Evolutionary conservation across 2,113 vertebrate species (phyloP), one percentile per base, ranked within the genome.

Genomic region (Gallinago paraguaiae): DNA sequence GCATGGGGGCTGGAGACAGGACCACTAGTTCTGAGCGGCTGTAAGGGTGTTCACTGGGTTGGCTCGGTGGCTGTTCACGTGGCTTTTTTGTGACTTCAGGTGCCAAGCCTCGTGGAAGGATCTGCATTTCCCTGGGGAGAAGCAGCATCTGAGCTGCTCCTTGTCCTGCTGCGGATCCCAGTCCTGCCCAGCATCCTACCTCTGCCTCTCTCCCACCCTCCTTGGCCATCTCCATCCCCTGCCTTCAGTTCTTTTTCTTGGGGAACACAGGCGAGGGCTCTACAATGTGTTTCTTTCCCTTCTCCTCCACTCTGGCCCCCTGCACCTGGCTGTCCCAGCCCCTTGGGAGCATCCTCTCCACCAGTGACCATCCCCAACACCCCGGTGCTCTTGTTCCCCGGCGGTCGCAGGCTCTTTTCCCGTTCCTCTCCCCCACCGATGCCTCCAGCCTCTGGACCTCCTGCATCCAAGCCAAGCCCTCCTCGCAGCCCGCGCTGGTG

Each of bases 361-460:
- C 46, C 28, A 1, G 1, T 28, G 50, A 78, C 50, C 54, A 60
- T 81, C 86, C 80, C 67, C 33, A 25, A 0, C 57, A 43, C 18
- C 16, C 22, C 31, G 1, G 4, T 7, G 53, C 1, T 4, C 71
- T 91, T 10, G 0, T 31, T 75, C 83, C 57, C 45, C 1, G 0
- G 17, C 2, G 10, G 17, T 1, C 31, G 14, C 13, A 22, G 83
- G 27, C 41, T 2, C 70, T 67, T 48, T 93, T 61, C 90, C 61
- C 28, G 2, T 93, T 91, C 43, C 37, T 68, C 43, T 88, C 61
- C 86, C 56, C 15, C 9, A 3, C 65, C 10, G 37, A 59, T 93
- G 92, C 65, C 81, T 77, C 54, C 88, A 95, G 92, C 93, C 92
- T 93, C 95, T 93, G 94, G 95, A 94, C 79, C 95, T 97, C 97